Evolutionary conservation across 2,797 vertebrate genomes (phyloP).

Genomic region (Siniperca obscura): DNA sequence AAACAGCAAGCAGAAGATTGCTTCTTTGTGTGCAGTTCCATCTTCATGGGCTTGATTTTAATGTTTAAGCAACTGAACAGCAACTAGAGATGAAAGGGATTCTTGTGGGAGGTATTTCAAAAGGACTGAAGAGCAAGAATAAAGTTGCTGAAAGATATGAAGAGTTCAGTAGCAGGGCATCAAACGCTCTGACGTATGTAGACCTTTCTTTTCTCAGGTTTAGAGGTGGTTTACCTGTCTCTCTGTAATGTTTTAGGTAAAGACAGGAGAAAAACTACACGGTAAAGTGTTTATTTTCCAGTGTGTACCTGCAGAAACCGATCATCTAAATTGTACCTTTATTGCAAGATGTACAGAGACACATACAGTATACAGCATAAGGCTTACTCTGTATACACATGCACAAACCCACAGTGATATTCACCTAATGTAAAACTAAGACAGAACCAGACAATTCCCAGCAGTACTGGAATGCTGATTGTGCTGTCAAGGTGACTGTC

Average conservation of each 20-base stretch:
- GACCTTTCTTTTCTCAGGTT: slow-evolving; percentile 13
- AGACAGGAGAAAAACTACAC: neutral
- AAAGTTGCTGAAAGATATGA: slow-evolving; percentile 12
- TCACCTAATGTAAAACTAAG: slow-evolving; percentile 4
- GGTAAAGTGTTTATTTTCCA: neutral
- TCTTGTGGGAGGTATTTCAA: slow-evolving; percentile 29
- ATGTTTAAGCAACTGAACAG: slow-evolving; percentile 42
- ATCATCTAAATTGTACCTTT: slow-evolving; percentile 6
- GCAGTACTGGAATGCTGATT: slow-evolving; percentile 22
- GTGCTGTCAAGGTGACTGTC: slow-evolving; percentile 41
- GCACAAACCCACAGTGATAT: neutral
- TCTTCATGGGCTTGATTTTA: slow-evolving; percentile 42
- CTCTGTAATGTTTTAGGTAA: neutral
- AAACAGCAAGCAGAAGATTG: slow-evolving; percentile 39
- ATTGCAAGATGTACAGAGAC: neutral
- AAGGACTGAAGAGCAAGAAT: slow-evolving; percentile 27
- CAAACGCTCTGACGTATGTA: slow-evolving; percentile 1
- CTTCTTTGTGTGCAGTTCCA: slow-evolving; percentile 35
- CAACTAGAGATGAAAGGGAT: slow-evolving; percentile 39
- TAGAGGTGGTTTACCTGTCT: slow-evolving; percentile 1
- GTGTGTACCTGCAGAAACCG: neutral
- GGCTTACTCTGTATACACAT: neutral
- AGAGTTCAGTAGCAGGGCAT: slow-evolving; percentile 11
- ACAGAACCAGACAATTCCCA: slow-evolving; percentile 14
- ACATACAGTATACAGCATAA: neutral